Evolutionary conservation across 1,140 invertebrate species (phyloP).

Genomic region (Drosophila sulfurigaster): DNA sequence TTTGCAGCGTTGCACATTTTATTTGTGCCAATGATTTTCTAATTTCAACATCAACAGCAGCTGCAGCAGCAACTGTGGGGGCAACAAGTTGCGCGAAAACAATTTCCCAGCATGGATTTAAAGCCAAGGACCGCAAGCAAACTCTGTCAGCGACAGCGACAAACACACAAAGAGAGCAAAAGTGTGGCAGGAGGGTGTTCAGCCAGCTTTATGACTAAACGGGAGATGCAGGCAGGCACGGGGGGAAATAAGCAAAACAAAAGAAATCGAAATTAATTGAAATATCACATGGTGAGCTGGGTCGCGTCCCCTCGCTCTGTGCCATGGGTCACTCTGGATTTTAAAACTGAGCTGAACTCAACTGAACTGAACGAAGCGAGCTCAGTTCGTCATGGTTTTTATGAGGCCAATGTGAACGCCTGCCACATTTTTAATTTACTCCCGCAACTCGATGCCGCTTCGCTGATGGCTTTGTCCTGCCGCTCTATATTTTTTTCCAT

Average conservation of each 20-base stretch:
- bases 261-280: constrained; percentile 77
- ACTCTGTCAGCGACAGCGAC: constrained; percentile 56
- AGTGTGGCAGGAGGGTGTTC: not conserved
- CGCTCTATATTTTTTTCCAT: not conserved
- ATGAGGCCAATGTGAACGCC: constrained; percentile 61
- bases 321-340: constrained; percentile 28
- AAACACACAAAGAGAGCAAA: not conserved
- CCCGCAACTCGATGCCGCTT: constrained; percentile 41
- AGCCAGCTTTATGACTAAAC: constrained; percentile 1
- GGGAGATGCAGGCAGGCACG: too few species aligned
- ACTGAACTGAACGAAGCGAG: constrained; percentile 17
- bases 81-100: constrained; percentile 56
- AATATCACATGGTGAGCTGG: constrained; percentile 66
- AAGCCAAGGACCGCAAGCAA: constrained; percentile 25
- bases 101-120: constrained; percentile 62
- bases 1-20: constrained; percentile 58
- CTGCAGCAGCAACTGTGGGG: constrained; percentile 1
- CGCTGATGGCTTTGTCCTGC: constrained; percentile 39
- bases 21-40: constrained; percentile 82
- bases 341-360: not conserved
- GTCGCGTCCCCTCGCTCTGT: not conserved
- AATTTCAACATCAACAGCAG: constrained; percentile 53
- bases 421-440: constrained; percentile 80
- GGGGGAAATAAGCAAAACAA: constrained; percentile 12
- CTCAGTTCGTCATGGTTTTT: constrained; percentile 61